These are phyloP conservation scores for Pseudopodoces humilis DNA, from an alignment of 2,113 vertebrate genomes.

Conservation along the genomic window DNA sequence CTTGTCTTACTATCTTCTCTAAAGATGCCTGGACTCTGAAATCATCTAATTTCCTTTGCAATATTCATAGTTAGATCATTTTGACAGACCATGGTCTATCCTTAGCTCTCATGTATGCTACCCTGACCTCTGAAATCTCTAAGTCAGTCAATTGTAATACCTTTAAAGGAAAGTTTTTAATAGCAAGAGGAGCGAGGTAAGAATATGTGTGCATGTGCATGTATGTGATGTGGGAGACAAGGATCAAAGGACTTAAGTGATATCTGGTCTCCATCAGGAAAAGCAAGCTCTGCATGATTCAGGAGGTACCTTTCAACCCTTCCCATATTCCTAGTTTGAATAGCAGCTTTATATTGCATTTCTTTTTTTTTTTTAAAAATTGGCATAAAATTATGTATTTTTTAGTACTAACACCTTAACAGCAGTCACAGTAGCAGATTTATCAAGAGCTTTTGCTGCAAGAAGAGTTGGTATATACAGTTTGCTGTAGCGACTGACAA, in stretches of 20 bases:
- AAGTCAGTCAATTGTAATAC: not conserved
- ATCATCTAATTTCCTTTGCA: not conserved
- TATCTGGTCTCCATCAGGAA: not conserved
- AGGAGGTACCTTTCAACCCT: not conserved
- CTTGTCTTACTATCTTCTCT: not conserved
- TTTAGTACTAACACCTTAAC: not conserved
- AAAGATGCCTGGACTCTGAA: slow-evolving; percentile 25
- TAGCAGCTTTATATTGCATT: not conserved
- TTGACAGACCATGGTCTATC: not conserved
- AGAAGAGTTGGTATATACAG: not conserved
- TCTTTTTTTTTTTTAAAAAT: not conserved
- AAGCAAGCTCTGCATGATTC: not conserved
- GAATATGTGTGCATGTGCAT: not conserved
- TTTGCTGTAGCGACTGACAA: not conserved
- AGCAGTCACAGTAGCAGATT: not conserved
- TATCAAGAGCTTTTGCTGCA: not conserved
- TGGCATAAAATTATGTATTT: not conserved
- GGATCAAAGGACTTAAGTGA: not conserved
- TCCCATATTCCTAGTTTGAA: not conserved
- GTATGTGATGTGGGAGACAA: not conserved
- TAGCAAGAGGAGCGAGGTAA: not conserved
- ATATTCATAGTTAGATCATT: not conserved
- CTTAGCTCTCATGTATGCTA: not conserved
- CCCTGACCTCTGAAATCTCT: not conserved
- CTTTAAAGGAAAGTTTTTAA: not conserved